Conservation (phyloP, 2,888 invertebrate species). For the Abrostola triplasia region DNA sequence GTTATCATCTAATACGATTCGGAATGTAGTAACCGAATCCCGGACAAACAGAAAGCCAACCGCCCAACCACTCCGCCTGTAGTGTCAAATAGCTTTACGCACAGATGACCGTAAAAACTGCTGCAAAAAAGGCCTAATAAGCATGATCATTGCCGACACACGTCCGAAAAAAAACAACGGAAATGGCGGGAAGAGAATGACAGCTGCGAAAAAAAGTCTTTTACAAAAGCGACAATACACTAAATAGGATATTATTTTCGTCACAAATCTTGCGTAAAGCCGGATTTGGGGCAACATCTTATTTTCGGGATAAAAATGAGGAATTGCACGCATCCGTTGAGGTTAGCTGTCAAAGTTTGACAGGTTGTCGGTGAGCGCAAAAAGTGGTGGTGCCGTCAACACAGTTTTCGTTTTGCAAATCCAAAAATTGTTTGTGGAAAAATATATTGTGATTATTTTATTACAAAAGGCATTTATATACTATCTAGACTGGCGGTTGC, state of each 20-base stretch:
- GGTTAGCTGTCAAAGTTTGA: constrained; percentile 60
- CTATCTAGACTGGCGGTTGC: no score
- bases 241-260: constrained; percentile 55
- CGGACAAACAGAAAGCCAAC: background rate
- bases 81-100: constrained; percentile 3
- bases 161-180: constrained; percentile 55
- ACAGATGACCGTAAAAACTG: constrained; percentile 39
- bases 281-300: constrained; percentile 62
- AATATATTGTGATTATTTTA: no score
- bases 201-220: constrained; percentile 41
- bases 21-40: no score
- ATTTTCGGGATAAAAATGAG: constrained; percentile 60
- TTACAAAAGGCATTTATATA: no score
- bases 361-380: constrained; percentile 57
- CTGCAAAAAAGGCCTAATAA: constrained; percentile 39
- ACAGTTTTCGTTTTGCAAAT: background rate
- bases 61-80: background rate
- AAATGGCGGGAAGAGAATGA: constrained; percentile 53
- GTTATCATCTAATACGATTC: no score
- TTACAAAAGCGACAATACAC: constrained; percentile 45
- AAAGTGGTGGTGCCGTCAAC: constrained; percentile 49
- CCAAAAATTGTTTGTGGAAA: no score
- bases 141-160: constrained; percentile 55
- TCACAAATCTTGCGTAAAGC: constrained; percentile 62
- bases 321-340: constrained; percentile 66